A percentile compares a stretch with the other conserved stretches of the same genome.
These are phyloP conservation scores for Idris sp. DNA, from an alignment of 1,140 invertebrate genomes.

Conservation along the genomic window DNA sequence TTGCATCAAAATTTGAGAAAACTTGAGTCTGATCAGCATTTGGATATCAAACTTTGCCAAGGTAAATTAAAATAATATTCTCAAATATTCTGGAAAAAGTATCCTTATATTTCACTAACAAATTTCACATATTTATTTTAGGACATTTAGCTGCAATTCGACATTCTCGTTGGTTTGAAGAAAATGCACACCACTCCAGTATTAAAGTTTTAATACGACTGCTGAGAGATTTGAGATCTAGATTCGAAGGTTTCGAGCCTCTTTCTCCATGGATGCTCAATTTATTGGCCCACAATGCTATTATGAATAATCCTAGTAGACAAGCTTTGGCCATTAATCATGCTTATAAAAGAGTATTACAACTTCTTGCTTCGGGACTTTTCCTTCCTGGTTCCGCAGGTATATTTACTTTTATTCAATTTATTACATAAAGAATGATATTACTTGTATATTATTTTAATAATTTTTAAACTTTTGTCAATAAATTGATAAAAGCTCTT, in stretches of 20 bases:
- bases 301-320: constrained; percentile 96
- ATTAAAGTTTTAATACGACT: constrained; percentile 97
- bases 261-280: constrained; percentile 98
- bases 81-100: too few species aligned
- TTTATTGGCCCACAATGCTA: constrained; percentile 95
- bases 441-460: too few species aligned
- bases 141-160: constrained; percentile 95
- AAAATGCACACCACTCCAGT: constrained; percentile 97
- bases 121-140: constrained; percentile 79
- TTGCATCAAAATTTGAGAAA: constrained; percentile 95
- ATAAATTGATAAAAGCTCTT: too few species aligned
- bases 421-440: too few species aligned
- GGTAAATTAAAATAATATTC: constrained; percentile 48
- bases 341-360: constrained; percentile 89
- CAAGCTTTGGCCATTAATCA: constrained; percentile 95
- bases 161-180: constrained; percentile 98
- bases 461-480: too few species aligned
- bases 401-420: constrained; percentile 54
- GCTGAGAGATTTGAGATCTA: constrained; percentile 90
- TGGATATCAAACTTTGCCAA: constrained; percentile 77
- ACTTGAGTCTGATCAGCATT: constrained; percentile 88
- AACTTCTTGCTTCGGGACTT: constrained; percentile 94
- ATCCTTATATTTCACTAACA: too few species aligned
- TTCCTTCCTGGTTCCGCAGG: constrained; percentile 97
- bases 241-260: constrained; percentile 93